A percentile compares a stretch with the other conserved stretches of the same genome.
Conservation (phyloP, 2,113 vertebrate genomes). For the Diadophis punctatus region DNA sequence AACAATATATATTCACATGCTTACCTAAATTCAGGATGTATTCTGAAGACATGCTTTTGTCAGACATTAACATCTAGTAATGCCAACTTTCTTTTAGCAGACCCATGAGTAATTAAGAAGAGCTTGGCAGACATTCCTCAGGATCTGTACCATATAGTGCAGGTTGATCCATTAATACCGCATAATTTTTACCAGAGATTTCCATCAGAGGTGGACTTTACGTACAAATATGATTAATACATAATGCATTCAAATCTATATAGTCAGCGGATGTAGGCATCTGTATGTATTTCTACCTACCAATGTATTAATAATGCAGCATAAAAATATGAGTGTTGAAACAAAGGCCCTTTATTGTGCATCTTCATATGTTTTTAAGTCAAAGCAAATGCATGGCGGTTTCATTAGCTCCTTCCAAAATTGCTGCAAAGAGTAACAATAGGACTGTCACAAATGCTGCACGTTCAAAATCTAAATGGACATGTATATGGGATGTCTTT, state of each 20-base stretch:
- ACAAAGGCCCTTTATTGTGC: neutral
- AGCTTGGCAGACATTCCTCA: neutral
- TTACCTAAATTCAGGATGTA: neutral
- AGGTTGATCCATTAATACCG: neutral
- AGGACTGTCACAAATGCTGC: neutral
- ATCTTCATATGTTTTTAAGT: slow-evolving; percentile 23
- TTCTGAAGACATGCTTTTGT: neutral
- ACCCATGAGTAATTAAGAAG: neutral
- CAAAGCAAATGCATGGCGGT: neutral
- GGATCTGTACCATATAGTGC: neutral
- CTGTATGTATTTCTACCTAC: neutral
- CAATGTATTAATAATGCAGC: slow-evolving; percentile 17
- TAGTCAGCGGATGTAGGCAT: neutral
- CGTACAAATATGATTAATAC: neutral
- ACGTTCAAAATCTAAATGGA: slow-evolving; percentile 33
- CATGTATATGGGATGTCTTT: slow-evolving; percentile 48
- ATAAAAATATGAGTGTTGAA: neutral
- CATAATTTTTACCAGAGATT: too few relatives aligned
- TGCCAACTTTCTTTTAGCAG: neutral
- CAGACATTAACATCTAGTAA: neutral
- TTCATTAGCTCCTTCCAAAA: slow-evolving; percentile 47
- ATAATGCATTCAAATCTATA: neutral
- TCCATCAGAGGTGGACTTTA: neutral
- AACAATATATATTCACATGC: neutral
- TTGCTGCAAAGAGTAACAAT: slow-evolving; percentile 23